Conservation (phyloP, 2,888 invertebrate species). For the Acanthosoma haemorrhoidale region DNA sequence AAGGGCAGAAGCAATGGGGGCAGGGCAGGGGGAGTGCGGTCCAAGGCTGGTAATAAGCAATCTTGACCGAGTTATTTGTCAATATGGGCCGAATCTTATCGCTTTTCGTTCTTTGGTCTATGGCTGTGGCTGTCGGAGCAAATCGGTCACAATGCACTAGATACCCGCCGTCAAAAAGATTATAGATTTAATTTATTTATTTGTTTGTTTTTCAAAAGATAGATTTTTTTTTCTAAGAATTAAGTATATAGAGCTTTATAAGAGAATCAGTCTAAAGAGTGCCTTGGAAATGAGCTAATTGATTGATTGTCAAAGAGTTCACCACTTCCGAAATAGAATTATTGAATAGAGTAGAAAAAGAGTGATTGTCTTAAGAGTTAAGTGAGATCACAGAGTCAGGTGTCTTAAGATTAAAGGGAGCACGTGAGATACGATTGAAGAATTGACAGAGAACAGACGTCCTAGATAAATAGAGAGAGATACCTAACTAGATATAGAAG, state of each 20-base stretch:
- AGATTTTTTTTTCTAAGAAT: background rate
- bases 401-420: conserved; percentile 20
- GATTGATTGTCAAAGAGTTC: conserved; percentile 24
- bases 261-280: conserved; percentile 28
- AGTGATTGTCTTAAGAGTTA: conserved; percentile 29
- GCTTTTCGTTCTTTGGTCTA: background rate
- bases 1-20: conserved; percentile 28
- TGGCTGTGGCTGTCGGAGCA: background rate
- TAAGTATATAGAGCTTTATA: conserved; percentile 22
- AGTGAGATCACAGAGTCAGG: conserved; percentile 26
- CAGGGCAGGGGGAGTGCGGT: conserved; percentile 26
- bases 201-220: background rate
- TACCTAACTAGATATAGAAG: too few relatives aligned
- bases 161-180: too few relatives aligned
- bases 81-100: background rate
- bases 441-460: conserved; percentile 20
- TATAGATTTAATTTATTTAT: too few relatives aligned
- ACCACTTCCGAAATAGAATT: conserved; percentile 20
- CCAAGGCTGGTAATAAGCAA: conserved; percentile 30
- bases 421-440: conserved; percentile 17
- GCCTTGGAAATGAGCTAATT: conserved; percentile 27
- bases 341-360: conserved; percentile 25
- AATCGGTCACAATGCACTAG: too few relatives aligned
- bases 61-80: conserved; percentile 19
- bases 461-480: too few relatives aligned